These are phyloP conservation scores for Cephalophus harveyi DNA, from an alignment of 2,113 vertebrate species.

Conservation along the genomic window DNA sequence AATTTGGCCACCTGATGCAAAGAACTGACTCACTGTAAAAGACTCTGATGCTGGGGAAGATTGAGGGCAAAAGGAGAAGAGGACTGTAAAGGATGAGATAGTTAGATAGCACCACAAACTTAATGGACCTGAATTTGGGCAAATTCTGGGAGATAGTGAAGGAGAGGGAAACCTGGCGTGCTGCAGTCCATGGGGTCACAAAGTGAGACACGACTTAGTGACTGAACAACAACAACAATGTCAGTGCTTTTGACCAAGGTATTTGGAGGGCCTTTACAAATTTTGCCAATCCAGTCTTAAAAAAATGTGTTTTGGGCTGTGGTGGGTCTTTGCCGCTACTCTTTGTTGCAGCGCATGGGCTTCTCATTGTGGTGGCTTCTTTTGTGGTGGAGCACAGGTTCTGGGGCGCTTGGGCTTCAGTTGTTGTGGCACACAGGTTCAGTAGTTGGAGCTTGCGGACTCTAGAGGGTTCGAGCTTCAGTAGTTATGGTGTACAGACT, in stretches of 20 bases:
- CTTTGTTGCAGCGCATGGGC: background rate
- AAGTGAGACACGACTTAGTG: no score
- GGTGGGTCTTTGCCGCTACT: background rate
- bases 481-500: background rate
- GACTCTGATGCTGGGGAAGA: background rate
- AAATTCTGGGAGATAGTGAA: no score
- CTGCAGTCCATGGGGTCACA: no score
- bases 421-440: background rate
- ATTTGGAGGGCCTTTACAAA: background rate
- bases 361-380: background rate
- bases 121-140: background rate
- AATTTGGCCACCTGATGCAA: background rate
- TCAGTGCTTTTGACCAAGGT: background rate
- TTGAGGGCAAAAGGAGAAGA: background rate
- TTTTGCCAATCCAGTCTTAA: background rate
- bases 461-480: background rate
- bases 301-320: background rate
- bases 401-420: background rate
- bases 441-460: accelerated
- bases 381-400: background rate
- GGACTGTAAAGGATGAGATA: background rate
- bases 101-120: background rate
- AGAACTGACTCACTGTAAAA: background rate
- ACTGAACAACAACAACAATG: no score
- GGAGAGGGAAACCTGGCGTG: no score